Evolutionary conservation across 2,888 invertebrate genomes (phyloP).

Genomic region (Shargacucullia verbasci): DNA sequence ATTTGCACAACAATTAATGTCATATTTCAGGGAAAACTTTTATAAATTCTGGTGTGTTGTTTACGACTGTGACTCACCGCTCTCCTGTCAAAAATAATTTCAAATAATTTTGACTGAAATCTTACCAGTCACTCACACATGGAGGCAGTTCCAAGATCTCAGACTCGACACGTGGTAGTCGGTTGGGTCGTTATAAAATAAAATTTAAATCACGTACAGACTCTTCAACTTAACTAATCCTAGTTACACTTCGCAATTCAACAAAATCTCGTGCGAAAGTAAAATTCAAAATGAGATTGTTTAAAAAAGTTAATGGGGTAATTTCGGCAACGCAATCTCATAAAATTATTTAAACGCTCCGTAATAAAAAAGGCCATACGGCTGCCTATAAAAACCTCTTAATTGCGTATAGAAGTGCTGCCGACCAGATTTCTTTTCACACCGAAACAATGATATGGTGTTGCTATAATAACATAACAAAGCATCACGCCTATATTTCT

Average conservation of each 20-base stretch:
- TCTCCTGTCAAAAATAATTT: too few species aligned
- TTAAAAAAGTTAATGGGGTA: conserved; percentile 81
- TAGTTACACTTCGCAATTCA: conserved; percentile 35
- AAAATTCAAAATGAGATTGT: conserved; percentile 73
- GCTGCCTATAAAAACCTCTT: conserved; percentile 78
- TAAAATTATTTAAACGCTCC: conserved; percentile 86
- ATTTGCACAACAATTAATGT: too few species aligned
- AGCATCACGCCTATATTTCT: too few species aligned
- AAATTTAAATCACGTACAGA: neutral
- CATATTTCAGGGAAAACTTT: too few species aligned
- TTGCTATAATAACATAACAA: conserved; percentile 19
- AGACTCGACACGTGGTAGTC: too few species aligned
- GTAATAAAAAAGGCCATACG: conserved; percentile 83
- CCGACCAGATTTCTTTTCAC: conserved; percentile 52
- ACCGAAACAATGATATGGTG: conserved; percentile 41
- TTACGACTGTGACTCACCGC: too few species aligned
- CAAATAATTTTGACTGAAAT: too few species aligned
- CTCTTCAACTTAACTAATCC: conserved; percentile 1
- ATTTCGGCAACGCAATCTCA: conserved; percentile 82
- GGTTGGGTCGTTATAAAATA: neutral
- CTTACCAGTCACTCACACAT: too few species aligned
- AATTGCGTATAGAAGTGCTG: conserved; percentile 72
- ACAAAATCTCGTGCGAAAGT: conserved; percentile 61
- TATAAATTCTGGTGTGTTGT: too few species aligned
- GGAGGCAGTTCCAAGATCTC: too few species aligned